Base-by-base conservation (phyloP, 2,113 vertebrate species). In the Chionis minor region DNA sequence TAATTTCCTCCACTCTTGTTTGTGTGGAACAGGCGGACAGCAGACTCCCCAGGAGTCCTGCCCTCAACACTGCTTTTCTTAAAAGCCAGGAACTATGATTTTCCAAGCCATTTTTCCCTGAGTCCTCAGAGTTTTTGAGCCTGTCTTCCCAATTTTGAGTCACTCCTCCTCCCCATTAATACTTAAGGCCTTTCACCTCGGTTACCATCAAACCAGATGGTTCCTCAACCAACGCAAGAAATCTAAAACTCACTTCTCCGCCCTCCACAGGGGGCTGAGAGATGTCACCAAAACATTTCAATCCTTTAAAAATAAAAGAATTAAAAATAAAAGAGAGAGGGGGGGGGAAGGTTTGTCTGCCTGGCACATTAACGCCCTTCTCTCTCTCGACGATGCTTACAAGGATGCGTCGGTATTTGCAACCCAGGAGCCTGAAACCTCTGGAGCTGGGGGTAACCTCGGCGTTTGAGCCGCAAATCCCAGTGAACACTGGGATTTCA, bases 11-110 rank as follows among this genome's bases (percentile, higher is more conserved):
- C 90, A 66, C 86, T 90, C 86, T 71, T 35, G 10, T 32, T 81
- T 86, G 52, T 61, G 26, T 79, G 88, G 66, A 86, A 62, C 69
- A 72, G 77, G 66, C 10, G 2, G 21, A 67, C 62, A 73, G 56
- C 71, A 94, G 91, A 81, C 91, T 97, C 86, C 56, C 61, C 73
- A 63, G 81, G 96, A 96, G 95, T 0, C 2, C 89, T 71, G 92
- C 86, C 82, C 94, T 96, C 95, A 97, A 97, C 98, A 94, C 81
- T 91, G 96, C 4, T 62, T 89, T 70, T 35, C 82, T 65, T 90
- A 63, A 86, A 75, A 98, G 84, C 91, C 56, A 88, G 92, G 88
- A 96, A 91, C 3, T 20, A 67, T 3, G 28, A 56, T 88, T 90
- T 83, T 52, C 95, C 78, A 86, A 93, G 56, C 85, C 87, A 19